Percentiles rank a stretch among this genome's conserved stretches.
Evolutionary conservation across 2,113 vertebrate genomes (phyloP).

Genomic region (Chlorodrepanis virens): DNA sequence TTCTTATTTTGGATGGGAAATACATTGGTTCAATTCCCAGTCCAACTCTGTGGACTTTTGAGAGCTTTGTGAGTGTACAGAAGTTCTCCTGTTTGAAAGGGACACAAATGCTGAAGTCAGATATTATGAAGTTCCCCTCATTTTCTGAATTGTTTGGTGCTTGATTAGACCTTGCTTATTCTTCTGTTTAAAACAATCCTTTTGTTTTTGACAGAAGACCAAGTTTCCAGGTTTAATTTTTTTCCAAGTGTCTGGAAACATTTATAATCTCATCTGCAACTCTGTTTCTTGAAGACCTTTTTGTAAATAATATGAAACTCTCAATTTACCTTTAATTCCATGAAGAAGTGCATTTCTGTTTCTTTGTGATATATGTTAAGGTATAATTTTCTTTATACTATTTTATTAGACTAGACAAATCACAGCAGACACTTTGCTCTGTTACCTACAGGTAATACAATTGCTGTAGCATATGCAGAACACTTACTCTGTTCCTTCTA

Average conservation of each 20-base stretch:
- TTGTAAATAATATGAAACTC: neutral
- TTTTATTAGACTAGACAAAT: neutral
- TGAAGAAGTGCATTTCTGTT: neutral
- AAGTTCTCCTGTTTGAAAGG: neutral
- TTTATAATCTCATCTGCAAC: neutral
- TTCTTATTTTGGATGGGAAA: neutral
- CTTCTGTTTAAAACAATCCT: neutral
- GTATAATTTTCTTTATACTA: neutral
- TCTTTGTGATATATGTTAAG: neutral
- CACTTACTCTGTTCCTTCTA: neutral
- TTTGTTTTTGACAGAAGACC: neutral
- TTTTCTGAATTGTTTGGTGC: neutral
- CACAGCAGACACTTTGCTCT: neutral
- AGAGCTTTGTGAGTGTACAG: fast-evolving
- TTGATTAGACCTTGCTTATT: neutral
- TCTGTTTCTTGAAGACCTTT: neutral
- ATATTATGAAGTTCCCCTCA: neutral
- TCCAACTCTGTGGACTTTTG: neutral
- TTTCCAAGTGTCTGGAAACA: neutral
- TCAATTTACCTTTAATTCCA: neutral
- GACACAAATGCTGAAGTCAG: neutral
- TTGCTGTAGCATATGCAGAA: neutral
- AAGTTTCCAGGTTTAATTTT: neutral
- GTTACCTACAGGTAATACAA: neutral
- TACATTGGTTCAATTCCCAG: neutral